Conservation (phyloP, 2,888 invertebrate species). For the Tenthredo mesomela region DNA sequence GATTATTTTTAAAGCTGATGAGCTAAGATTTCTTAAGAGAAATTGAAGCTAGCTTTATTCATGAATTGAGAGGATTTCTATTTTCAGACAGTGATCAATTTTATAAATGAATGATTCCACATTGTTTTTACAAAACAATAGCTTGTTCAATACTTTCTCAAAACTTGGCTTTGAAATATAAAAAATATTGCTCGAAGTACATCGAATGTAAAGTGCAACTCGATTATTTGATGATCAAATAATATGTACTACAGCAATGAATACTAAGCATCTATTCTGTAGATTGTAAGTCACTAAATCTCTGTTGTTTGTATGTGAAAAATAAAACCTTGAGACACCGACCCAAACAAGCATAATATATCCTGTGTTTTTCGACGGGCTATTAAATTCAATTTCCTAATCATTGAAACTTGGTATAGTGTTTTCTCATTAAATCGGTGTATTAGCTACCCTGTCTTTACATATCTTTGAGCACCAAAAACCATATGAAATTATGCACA, state of each 20-base stretch:
- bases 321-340: neutral
- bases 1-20: conserved; percentile 1
- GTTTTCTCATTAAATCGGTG: neutral
- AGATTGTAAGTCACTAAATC: neutral
- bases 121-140: neutral
- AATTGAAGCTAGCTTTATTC: conserved; percentile 12
- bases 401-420: neutral
- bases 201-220: neutral
- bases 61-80: neutral
- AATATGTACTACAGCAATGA: neutral
- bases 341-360: neutral
- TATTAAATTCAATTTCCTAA: neutral
- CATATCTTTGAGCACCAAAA: neutral
- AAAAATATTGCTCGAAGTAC: neutral
- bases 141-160: neutral
- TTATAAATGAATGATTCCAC: neutral
- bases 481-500: neutral
- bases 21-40: neutral
- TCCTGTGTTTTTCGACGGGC: neutral
- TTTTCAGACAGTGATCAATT: neutral
- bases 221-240: neutral
- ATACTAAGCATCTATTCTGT: neutral
- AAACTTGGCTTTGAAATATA: neutral
- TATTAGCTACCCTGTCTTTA: neutral
- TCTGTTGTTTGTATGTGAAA: neutral